phyloP scores from a whole-genome alignment of 2,888 invertebrate species.

The Conistra vaccinii region DNA sequence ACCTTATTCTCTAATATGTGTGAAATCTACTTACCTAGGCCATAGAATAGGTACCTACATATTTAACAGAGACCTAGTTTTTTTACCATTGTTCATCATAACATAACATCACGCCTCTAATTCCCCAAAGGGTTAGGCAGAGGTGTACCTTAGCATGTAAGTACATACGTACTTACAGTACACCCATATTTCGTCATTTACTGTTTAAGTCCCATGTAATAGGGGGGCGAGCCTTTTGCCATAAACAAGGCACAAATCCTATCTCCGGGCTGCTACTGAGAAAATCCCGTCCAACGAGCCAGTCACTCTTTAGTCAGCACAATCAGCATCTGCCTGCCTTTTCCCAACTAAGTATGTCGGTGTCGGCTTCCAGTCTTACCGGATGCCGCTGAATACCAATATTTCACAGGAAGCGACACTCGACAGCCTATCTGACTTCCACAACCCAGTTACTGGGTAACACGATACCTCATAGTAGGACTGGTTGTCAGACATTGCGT shows the following conservation, averaged over 20 bases:
- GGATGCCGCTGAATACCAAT: not conserved
- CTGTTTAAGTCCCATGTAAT: too few species aligned
- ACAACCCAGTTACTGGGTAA: not conserved
- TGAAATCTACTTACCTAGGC: not conserved
- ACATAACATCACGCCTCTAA: not conserved
- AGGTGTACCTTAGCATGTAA: not conserved
- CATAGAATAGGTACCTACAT: not conserved
- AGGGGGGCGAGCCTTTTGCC: too few species aligned
- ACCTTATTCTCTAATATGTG: conserved; percentile 11
- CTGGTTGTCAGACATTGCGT: not conserved
- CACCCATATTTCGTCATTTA: too few species aligned
- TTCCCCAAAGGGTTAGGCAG: not conserved
- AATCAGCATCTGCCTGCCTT: not conserved
- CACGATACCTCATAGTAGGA: not conserved
- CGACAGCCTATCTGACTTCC: not conserved
- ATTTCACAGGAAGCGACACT: not conserved
- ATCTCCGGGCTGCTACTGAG: too few species aligned
- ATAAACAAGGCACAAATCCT: too few species aligned
- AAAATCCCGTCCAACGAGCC: too few species aligned
- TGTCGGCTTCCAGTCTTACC: not conserved
- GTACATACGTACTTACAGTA: too few species aligned
- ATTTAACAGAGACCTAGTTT: not conserved
- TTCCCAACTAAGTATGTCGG: not conserved
- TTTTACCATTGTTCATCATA: not conserved
- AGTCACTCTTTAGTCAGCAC: too few species aligned